These are phyloP conservation scores for Globia sparganii DNA, from an alignment of 2,888 invertebrate species.

Conservation along the genomic window DNA sequence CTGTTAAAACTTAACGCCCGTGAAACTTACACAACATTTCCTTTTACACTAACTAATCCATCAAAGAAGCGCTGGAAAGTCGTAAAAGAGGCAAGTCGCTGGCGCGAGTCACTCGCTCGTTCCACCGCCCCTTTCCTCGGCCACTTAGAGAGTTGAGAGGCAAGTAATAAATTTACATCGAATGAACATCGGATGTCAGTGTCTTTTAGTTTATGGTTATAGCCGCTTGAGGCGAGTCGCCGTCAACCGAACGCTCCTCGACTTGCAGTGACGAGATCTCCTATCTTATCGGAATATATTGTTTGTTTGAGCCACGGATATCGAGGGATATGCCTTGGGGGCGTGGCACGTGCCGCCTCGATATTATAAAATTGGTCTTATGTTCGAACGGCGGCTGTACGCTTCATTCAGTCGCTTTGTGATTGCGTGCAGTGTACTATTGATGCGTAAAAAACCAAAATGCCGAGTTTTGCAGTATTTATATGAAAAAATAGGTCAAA, in stretches of 20 bases:
- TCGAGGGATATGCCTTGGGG: too few relatives aligned
- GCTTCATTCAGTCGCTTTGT: too few relatives aligned
- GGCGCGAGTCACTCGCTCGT: constrained; percentile 49
- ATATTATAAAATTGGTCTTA: too few relatives aligned
- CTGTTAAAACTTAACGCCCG: constrained; percentile 45
- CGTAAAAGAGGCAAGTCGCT: constrained; percentile 52
- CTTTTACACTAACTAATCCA: constrained; percentile 54
- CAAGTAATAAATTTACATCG: constrained; percentile 65
- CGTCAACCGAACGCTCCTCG: constrained; percentile 30
- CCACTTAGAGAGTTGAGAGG: constrained; percentile 57
- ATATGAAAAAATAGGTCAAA: too few relatives aligned
- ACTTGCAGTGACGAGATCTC: constrained; percentile 2
- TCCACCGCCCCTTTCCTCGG: constrained; percentile 51
- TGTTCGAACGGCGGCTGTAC: too few relatives aligned
- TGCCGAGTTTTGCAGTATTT: too few relatives aligned
- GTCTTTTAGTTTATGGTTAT: constrained; percentile 65
- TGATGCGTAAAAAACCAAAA: too few relatives aligned
- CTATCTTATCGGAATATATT: constrained; percentile 9
- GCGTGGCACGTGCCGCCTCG: too few relatives aligned
- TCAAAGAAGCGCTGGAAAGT: constrained; percentile 46
- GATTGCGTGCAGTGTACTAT: too few relatives aligned
- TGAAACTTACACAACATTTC: constrained; percentile 52
- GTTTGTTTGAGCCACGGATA: too few relatives aligned
- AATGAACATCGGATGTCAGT: constrained; percentile 62
- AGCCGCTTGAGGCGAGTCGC: constrained; percentile 36